Base-by-base conservation (phyloP, 2,113 vertebrate species). In the Cercocebus atys region DNA sequence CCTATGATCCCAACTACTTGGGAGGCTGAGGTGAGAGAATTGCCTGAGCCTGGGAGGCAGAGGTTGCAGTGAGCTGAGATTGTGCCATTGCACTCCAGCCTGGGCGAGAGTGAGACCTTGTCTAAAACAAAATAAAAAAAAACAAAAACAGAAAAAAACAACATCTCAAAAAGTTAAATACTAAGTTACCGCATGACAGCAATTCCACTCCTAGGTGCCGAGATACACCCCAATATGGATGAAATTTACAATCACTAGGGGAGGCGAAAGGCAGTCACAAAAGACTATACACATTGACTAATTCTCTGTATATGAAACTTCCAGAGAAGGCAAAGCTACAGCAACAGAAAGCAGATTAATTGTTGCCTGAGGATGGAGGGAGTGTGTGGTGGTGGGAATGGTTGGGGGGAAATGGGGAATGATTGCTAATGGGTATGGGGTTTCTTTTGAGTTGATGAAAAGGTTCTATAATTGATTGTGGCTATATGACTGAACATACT, bases 131-230 rank as follows among this genome's bases (percentile, higher is more conserved):
- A 55, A 55, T 6, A 1, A 30, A 64, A 64, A 30, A 64, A 6
- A 13, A 64, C 12, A 30, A 64, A 12, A 64, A 30, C 11, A 6
- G 6, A 55, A 55, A 55, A 55, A 55, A 55, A 20, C 11, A 61
- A 22, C 7, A 55, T 61, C 76, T 88, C 52, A 78, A 68, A 70
- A 96, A 57, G 25, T 40, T 95, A 88, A 88, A 57, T 50, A 85
- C 2, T 50, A 40, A 50, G 50, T 64, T 64, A 52, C 22, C 4
- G 0, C n/a, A 22, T 38, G 59, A 55, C 35, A 47, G 79, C 50
- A 95, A 47, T 78, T 80, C 27, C 17, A 64, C 5, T 89, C 61
- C 38, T 52, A 40, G 72, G 8, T 43, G 13, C 12, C 27, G 16
- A 68, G 6, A 72, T 3, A 32, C 25, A 30, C 17, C 57, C 23